Percentiles rank a stretch among this genome's conserved stretches.
phyloP scores from a whole-genome alignment of 2,113 vertebrate genomes.

The Odontophorus gujanensis region DNA sequence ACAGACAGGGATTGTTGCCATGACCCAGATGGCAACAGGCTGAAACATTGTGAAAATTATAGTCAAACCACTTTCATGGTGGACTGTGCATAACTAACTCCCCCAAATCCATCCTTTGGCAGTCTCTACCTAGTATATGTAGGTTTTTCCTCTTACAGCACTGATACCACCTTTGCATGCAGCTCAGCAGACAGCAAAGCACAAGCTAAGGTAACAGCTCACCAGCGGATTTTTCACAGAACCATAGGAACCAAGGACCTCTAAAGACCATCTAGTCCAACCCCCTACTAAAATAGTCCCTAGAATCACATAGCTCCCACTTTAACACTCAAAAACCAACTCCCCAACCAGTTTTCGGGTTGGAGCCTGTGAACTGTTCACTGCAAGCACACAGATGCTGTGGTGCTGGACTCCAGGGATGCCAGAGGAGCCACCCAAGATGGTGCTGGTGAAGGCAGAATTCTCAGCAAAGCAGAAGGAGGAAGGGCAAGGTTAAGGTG shows the following conservation, averaged over 20 bases:
- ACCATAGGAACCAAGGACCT: no score
- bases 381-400: background rate
- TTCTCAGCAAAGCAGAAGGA: background rate
- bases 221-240: background rate
- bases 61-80: background rate
- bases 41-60: background rate
- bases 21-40: background rate
- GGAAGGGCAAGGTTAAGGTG: background rate
- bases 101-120: background rate
- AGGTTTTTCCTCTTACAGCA: background rate
- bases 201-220: background rate
- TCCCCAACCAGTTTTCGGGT: accelerated
- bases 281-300: no score
- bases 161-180: background rate
- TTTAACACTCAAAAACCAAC: background rate
- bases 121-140: background rate
- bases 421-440: background rate
- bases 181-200: background rate
- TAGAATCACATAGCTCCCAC: background rate
- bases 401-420: background rate
- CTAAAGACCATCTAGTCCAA: no score
- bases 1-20: background rate
- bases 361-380: background rate
- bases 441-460: background rate
- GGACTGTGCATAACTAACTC: background rate